Evolutionary conservation across 2,113 vertebrate species (phyloP), one percentile per base, ranked within the genome.

Genomic region (Hippocampus guttulatus): DNA sequence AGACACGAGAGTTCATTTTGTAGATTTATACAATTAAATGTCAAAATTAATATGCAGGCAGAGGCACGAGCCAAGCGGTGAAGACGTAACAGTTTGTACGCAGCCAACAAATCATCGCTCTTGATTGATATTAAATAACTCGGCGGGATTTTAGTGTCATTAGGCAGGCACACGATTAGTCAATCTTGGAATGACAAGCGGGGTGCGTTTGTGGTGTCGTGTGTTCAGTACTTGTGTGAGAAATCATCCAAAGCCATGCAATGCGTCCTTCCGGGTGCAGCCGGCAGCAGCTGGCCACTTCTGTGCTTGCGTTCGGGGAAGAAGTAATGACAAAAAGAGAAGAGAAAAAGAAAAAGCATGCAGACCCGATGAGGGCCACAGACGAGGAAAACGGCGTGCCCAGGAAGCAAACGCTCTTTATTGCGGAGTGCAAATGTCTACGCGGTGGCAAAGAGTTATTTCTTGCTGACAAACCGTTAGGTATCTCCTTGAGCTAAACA

Each of bases 371-470:
- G 21, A 2, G 63, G 63, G 63, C 63, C 63, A 64, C 27, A 38
- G 82, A 83, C 79, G 71, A 81, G 79, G 78, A 90, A 90, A 71
- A 80, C 66, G 86, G 78, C 67, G 67, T 78, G 64, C 14, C 83
- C 82, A 68, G 88, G 85, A 85, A 88, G 86, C 86, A 86, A 84
- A 85, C 84, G 83, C 80, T 85, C 81, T 91, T 91, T 90, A 93
- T 91, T 88, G 76, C 87, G 85, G 84, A 91, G 92, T 90, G 93
- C 89, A 93, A 83, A 93, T 82, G 88, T 93, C 92, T 93, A 95
- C 92, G 94, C 89, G 78, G 82, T 88, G 89, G 90, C 92, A 88
- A 86, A 88, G 70, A 82, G 41, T 78, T 78, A 76, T 77, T 84
- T 85, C 81, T 77, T 23, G 0, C 41, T 81, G 77, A 85, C 79